phyloP scores from a whole-genome alignment of 2,797 vertebrate species.

The Amniataba percoides region DNA sequence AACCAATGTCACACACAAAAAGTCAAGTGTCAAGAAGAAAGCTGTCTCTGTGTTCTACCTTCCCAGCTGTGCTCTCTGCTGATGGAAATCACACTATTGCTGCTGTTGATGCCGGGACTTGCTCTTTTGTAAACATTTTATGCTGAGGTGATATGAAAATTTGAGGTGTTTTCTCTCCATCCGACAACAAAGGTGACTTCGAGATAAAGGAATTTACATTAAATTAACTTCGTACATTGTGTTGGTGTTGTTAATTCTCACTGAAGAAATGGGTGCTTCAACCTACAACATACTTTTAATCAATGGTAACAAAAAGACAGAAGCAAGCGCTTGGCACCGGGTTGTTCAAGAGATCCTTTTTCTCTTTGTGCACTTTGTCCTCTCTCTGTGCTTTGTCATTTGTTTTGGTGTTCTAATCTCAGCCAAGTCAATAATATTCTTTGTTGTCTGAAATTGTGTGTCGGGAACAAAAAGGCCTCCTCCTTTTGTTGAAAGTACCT shows the following conservation, averaged over 20 bases:
- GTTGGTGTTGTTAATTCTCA: conserved; percentile 53
- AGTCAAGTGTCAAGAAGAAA: conserved; percentile 75
- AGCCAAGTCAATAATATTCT: conserved; percentile 91
- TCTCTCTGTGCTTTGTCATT: conserved; percentile 85
- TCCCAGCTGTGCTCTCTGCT: conserved; percentile 51
- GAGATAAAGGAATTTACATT: conserved; percentile 72
- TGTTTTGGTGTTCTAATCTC: conserved; percentile 91
- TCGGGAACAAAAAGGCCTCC: conserved; percentile 82
- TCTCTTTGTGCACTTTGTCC: conserved; percentile 85
- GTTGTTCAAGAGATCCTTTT: conserved; percentile 80
- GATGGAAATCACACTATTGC: conserved; percentile 65
- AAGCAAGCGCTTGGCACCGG: conserved; percentile 70
- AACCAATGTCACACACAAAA: conserved; percentile 75
- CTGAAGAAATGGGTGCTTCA: conserved; percentile 59
- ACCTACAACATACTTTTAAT: conserved; percentile 83
- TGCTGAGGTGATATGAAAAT: conserved; percentile 32
- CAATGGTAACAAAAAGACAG: conserved; percentile 84
- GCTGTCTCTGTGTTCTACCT: conserved; percentile 53
- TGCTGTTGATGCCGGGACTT: conserved; percentile 31
- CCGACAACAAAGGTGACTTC: conserved; percentile 60
- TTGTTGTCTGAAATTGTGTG: conserved; percentile 89
- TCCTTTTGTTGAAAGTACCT: conserved; percentile 87
- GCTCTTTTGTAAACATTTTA: conserved; percentile 42
- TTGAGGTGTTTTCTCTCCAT: conserved; percentile 2
- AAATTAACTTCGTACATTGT: conserved; percentile 69